Base-by-base conservation (phyloP, 2,888 invertebrate species). In the Caenorhabditis uteleia region DNA sequence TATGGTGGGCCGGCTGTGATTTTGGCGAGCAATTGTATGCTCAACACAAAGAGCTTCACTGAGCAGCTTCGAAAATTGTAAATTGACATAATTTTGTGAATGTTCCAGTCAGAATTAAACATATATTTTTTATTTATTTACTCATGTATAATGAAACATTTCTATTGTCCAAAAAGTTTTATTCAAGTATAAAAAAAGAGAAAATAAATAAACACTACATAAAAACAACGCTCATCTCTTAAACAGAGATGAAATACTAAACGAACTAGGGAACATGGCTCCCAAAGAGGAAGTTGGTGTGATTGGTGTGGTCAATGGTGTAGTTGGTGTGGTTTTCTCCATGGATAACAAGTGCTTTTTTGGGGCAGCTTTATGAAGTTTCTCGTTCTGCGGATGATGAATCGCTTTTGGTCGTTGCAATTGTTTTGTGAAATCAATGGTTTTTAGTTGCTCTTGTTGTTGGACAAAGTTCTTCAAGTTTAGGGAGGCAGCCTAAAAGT, bases 1-100 rank as follows among this genome's bases (percentile, higher is more conserved):
- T 40, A 25, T 21, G 68, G 67, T 16, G 60, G 67, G 12, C 78
- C 77, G 8, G 54, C 75, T 5, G 67, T 79, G 10, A 49, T 78
- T 10, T 59, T 79, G 5, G 64, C 70, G 12, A 69, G 76, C 20
- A 79, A 70, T n/a, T 62, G 60, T 31, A 69, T 80, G 34, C 74
- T 77, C 53, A 79, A 78, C 39, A 73, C 78, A 12, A 51, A 58
- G 31, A 50, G 33, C 16, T 46, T 46, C 33, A 21, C 33, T 20
- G 46, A 46, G n/a, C 12, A 46, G 14, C 16, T 46, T 6, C n/a
- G n/a, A n/a, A n/a, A n/a, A n/a, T n/a, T n/a, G n/a, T n/a, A n/a
- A n/a, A n/a, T n/a, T n/a, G n/a, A n/a, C n/a, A n/a, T n/a, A n/a
- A n/a, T n/a, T n/a, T n/a, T n/a, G n/a, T n/a, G n/a, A n/a, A n/a